Evolutionary conservation across 1,140 invertebrate species (phyloP), one percentile per base, ranked within the genome.

Genomic region (Drosophila fuyamai): DNA sequence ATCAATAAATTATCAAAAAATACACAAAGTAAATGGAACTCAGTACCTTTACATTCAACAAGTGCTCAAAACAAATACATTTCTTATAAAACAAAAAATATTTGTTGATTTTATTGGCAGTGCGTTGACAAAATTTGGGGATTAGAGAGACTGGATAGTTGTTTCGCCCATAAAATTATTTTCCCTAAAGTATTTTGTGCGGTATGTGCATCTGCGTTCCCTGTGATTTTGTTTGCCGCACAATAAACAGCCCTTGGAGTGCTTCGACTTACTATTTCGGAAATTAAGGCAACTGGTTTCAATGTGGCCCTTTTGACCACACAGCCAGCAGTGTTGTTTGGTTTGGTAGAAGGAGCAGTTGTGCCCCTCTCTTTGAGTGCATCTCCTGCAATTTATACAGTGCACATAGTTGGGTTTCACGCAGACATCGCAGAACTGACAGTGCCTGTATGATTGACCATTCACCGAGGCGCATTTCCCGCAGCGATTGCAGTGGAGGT

Each of bases 401-500:
- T 98, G 97, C n/a, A 94, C 93, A 94, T 96, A 97, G 16, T 95
- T 95, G 2, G 96, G 95, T 92, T 98, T 98, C 0, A 98, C 97
- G 92, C 97, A 98, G 58, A 94, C 93, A n/a, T 95, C 93, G 90
- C 97, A 98, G 16, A 85, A 65, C 46, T 94, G 88, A 89, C 97
- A 98, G 88, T 98, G 97, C 13, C 92, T 93, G 84, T 97, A 98
- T 0, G 94, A 94, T 77, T 94, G 94, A 0, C 97, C 97, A 93
- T 97, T 96, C 92, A 97, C 97, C 2, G 97, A 97, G 0, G 96
- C 95, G 79, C 97, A 98, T 27, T 89, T 91, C 0, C 94, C 93
- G 83, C 97, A 98, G 46, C 94, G 94, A 8, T 93, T 92, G 76
- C 97, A 98, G 92, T 98, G 97, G 32, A 93, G 93, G 84, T 98